Conservation (phyloP, 2,888 invertebrate genomes). For the Sisyra nigra region DNA sequence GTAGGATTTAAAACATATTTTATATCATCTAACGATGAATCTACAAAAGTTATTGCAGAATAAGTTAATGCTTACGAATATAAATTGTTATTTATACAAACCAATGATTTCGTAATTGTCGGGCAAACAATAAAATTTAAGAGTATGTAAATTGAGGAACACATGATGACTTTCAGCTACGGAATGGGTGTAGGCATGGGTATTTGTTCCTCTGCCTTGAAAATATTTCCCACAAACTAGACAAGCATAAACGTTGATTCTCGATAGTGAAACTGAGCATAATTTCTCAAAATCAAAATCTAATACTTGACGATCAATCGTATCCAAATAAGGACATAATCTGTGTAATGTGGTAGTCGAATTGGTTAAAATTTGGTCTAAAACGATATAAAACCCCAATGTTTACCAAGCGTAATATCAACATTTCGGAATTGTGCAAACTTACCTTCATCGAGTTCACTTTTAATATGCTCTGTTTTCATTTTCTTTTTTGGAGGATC, state of each 20-base stretch:
- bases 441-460: no score
- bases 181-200: conserved; percentile 98
- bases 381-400: no score
- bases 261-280: conserved; percentile 92
- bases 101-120: conserved; percentile 99
- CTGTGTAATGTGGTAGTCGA: conserved; percentile 25
- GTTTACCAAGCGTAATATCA: no score
- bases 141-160: conserved; percentile 87
- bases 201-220: conserved; percentile 90
- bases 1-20: conserved; percentile 97
- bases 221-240: conserved; percentile 99
- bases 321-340: conserved; percentile 92
- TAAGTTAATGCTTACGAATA: no score
- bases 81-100: conserved; percentile 17
- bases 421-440: no score
- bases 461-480: no score
- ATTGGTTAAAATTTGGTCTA: background rate
- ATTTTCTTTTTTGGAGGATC: no score
- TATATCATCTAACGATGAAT: conserved; percentile 94
- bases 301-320: conserved; percentile 88
- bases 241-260: conserved; percentile 99
- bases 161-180: conserved; percentile 97
- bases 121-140: conserved; percentile 96
- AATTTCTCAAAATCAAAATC: conserved; percentile 99
- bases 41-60: conserved; percentile 28